Percentiles rank a stretch among this genome's conserved stretches.
Evolutionary conservation across 2,888 invertebrate species (phyloP).

Genomic region (Orchestes rusci): DNA sequence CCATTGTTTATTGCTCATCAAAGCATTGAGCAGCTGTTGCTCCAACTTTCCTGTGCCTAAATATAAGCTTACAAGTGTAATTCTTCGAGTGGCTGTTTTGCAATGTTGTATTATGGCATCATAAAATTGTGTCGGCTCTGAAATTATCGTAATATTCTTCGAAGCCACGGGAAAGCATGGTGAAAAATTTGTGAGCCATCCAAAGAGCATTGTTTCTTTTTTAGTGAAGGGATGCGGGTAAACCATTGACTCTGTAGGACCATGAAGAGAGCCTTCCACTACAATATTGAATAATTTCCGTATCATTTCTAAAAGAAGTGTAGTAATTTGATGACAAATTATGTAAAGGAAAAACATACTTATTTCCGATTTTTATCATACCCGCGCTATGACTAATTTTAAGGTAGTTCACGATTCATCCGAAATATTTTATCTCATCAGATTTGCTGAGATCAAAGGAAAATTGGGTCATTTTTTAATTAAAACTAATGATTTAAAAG

Average conservation of each 20-base stretch:
- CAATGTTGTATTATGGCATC: conserved; percentile 62
- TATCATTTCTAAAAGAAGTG: conserved; percentile 38
- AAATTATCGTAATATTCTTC: conserved; percentile 64
- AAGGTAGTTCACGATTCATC: too few relatives aligned
- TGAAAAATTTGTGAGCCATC: conserved; percentile 54
- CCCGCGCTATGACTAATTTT: too few relatives aligned
- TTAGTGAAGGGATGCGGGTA: conserved; percentile 37
- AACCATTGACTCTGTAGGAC: conserved; percentile 29
- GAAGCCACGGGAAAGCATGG: conserved; percentile 65
- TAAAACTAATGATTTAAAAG: too few relatives aligned
- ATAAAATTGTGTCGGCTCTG: conserved; percentile 73
- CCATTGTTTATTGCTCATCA: conserved; percentile 53
- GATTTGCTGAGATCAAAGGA: too few relatives aligned
- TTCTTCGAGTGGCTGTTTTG: conserved; percentile 57
- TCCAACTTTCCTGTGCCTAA: conserved; percentile 74
- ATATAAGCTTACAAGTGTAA: conserved; percentile 86
- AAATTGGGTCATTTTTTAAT: too few relatives aligned
- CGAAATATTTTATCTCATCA: too few relatives aligned
- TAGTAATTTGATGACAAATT: too few relatives aligned
- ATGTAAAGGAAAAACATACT: too few relatives aligned
- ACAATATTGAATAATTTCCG: conserved; percentile 38
- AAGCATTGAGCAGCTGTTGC: conserved; percentile 62
- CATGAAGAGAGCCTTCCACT: conserved; percentile 35
- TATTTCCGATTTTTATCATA: too few relatives aligned
- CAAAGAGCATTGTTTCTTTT: conserved; percentile 36